A percentile compares a stretch with the other conserved stretches of the same genome.
These are phyloP conservation scores for Phthorimaea operculella DNA, from an alignment of 1,140 invertebrate genomes.

Conservation along the genomic window DNA sequence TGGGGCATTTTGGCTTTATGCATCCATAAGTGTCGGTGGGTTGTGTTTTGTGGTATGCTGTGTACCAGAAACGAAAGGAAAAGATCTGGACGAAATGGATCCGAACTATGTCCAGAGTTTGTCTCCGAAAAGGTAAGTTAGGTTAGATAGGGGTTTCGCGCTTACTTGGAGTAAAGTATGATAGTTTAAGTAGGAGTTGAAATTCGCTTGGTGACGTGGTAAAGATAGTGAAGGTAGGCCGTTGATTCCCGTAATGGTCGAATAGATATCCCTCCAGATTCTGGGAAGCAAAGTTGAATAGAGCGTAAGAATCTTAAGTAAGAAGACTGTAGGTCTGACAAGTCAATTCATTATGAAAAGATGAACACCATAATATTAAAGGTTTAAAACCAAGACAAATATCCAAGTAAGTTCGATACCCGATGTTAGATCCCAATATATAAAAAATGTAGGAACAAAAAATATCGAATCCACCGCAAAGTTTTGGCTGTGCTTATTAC, in stretches of 20 bases:
- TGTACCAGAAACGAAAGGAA: slow-evolving; percentile 93
- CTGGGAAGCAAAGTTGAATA: too few relatives aligned
- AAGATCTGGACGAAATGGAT: slow-evolving; percentile 89
- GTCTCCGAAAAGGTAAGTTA: slow-evolving; percentile 57
- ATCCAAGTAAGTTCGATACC: slow-evolving; percentile 18
- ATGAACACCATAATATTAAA: not conserved
- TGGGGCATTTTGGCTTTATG: slow-evolving; percentile 92
- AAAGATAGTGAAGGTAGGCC: too few relatives aligned
- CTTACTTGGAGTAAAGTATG: slow-evolving; percentile 26
- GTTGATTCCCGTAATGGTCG: too few relatives aligned
- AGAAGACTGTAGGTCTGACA: too few relatives aligned
- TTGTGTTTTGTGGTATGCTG: slow-evolving; percentile 87
- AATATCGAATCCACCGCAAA: slow-evolving; percentile 48
- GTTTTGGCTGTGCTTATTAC: slow-evolving; percentile 58
- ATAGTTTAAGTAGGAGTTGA: too few relatives aligned
- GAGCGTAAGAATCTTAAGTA: too few relatives aligned
- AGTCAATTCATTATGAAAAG: too few relatives aligned
- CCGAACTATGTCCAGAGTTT: slow-evolving; percentile 72
- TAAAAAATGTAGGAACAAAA: slow-evolving; percentile 23
- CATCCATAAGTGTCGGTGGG: slow-evolving; percentile 84
- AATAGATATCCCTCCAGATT: too few relatives aligned
- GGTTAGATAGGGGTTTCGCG: slow-evolving; percentile 7
- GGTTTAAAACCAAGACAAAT: slow-evolving; percentile 7
- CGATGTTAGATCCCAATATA: slow-evolving; percentile 6
- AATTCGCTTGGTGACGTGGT: too few relatives aligned